Percentiles rank a stretch among this genome's conserved stretches.
phyloP scores from a whole-genome alignment of 2,888 invertebrate genomes.

The Brassicogethes aeneus region DNA sequence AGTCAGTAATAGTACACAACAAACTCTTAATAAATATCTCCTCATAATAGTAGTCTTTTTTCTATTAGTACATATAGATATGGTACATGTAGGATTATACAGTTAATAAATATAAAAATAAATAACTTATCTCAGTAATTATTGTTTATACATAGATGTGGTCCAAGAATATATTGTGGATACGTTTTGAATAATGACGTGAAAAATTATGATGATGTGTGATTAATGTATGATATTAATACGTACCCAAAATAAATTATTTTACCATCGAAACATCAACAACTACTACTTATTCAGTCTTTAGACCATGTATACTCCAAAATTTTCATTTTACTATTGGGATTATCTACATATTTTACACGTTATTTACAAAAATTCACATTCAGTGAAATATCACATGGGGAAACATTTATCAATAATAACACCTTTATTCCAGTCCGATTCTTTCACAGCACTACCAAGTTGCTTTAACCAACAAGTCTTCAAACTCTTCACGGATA shows the following conservation, averaged over 20 bases:
- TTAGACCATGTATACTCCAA: constrained; percentile 36
- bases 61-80: background rate
- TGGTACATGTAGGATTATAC: constrained; percentile 1
- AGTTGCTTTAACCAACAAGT: background rate
- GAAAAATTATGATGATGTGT: background rate
- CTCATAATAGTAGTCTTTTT: background rate
- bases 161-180: background rate
- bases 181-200: too few relatives aligned
- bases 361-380: constrained; percentile 25
- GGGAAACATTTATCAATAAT: constrained; percentile 11
- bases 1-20: constrained; percentile 12
- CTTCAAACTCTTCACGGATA: background rate
- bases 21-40: background rate
- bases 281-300: constrained; percentile 28
- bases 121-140: constrained; percentile 26
- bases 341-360: constrained; percentile 24
- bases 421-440: constrained; percentile 3
- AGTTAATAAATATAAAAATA: constrained; percentile 36
- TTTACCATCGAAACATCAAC: background rate
- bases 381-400: constrained; percentile 27
- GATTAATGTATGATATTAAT: constrained; percentile 9
- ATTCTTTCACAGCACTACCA: constrained; percentile 5
- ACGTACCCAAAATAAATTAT: constrained; percentile 14
- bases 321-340: constrained; percentile 18
- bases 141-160: background rate